Percentiles rank a stretch among this genome's conserved stretches.
phyloP scores from a whole-genome alignment of 2,113 vertebrate genomes.

The Bubo scandiacus region DNA sequence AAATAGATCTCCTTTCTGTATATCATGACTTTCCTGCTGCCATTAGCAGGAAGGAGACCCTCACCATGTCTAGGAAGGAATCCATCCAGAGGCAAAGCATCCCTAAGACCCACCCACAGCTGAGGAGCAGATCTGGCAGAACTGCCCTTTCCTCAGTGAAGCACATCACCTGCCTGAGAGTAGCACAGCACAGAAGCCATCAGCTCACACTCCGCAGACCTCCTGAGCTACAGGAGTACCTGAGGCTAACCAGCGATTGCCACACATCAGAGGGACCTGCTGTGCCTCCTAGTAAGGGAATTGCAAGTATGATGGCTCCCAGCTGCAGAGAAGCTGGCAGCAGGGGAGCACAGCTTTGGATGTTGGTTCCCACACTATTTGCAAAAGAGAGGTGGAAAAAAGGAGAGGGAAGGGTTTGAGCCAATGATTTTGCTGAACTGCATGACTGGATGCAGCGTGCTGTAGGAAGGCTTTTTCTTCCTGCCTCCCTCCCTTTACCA shows the following conservation, averaged over 20 bases:
- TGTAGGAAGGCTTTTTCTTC: neutral
- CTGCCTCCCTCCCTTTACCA: neutral
- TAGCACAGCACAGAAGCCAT: neutral
- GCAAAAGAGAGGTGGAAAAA: neutral
- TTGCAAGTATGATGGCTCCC: neutral
- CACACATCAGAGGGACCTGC: neutral
- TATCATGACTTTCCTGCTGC: neutral
- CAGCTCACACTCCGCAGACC: neutral
- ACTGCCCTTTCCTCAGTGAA: neutral
- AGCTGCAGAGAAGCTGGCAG: neutral
- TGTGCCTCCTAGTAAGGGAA: neutral
- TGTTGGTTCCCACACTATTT: neutral
- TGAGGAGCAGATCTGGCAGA: neutral
- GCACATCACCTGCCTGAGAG: neutral
- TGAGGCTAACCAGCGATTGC: fast-evolving
- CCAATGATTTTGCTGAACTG: neutral
- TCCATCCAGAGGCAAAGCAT: neutral
- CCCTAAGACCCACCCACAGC: neutral
- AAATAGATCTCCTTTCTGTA: neutral
- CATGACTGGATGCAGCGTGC: neutral
- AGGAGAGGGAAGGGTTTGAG: neutral
- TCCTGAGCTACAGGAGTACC: neutral
- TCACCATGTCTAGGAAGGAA: neutral
- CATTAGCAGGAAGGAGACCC: neutral
- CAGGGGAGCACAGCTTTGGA: neutral